These are phyloP conservation scores for Phytoseiulus persimilis DNA, from an alignment of 2,888 invertebrate species.

Conservation along the genomic window DNA sequence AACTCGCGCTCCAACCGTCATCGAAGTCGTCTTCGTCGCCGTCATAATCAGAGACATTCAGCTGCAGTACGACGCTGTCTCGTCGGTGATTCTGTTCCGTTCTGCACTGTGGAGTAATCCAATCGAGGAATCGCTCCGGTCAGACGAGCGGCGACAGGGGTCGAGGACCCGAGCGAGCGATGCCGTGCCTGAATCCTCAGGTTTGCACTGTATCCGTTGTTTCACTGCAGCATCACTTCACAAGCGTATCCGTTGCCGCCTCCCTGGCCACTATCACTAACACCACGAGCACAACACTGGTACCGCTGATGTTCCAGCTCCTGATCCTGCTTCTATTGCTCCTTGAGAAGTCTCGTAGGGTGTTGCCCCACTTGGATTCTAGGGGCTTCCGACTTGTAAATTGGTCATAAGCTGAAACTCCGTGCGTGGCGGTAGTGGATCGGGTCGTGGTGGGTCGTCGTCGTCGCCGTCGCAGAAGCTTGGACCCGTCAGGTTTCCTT, in stretches of 20 bases:
- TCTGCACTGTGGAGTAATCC: not conserved
- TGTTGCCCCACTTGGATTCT: not conserved
- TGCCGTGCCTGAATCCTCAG: too few relatives aligned
- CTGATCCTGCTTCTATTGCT: not conserved
- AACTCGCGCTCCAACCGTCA: not conserved
- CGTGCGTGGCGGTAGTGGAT: not conserved
- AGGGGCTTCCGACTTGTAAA: not conserved
- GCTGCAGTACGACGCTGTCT: not conserved
- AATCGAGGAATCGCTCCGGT: not conserved
- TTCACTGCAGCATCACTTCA: too few relatives aligned
- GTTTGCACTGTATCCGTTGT: too few relatives aligned
- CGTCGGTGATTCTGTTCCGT: not conserved
- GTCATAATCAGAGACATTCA: not conserved
- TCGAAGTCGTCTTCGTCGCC: not conserved
- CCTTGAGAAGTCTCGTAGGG: not conserved
- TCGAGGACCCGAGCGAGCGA: too few relatives aligned
- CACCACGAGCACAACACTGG: too few relatives aligned
- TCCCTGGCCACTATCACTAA: too few relatives aligned
- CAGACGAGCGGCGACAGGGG: too few relatives aligned
- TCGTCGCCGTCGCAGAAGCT: not conserved
- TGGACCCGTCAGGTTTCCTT: not conserved
- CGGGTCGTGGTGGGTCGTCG: not conserved
- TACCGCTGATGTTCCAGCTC: too few relatives aligned
- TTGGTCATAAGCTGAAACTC: not conserved
- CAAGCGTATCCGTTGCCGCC: too few relatives aligned